A percentile compares a stretch with the other conserved stretches of the same genome.
phyloP scores from a whole-genome alignment of 2,888 invertebrate genomes.

The Venustoraphidia nigricollis region DNA sequence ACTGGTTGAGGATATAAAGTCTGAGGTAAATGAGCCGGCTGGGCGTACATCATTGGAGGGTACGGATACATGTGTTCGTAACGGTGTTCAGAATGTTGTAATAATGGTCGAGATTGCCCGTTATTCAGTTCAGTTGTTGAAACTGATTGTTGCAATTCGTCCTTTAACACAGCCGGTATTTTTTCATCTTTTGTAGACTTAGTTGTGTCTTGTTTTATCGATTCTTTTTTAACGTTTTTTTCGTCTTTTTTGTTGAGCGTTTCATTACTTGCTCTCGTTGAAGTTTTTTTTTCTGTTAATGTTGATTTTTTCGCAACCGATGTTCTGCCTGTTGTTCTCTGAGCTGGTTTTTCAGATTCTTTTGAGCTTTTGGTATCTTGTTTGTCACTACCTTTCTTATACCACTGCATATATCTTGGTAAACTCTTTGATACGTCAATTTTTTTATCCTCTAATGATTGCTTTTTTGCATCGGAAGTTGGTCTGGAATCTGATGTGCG shows the following conservation, averaged over 20 bases:
- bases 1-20: conserved; percentile 38
- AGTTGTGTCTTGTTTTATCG: background rate
- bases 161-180: background rate
- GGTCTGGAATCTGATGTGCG: conserved; percentile 24
- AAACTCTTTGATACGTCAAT: conserved; percentile 30
- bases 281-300: conserved; percentile 1
- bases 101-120: conserved; percentile 38
- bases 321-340: conserved; percentile 14
- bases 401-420: conserved; percentile 69
- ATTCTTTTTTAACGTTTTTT: background rate
- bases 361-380: conserved; percentile 28
- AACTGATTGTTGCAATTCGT: background rate
- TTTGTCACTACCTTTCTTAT: conserved; percentile 37
- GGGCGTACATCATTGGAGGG: conserved; percentile 34
- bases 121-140: background rate
- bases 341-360: conserved; percentile 15
- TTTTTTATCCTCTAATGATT: conserved; percentile 17
- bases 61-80: conserved; percentile 49
- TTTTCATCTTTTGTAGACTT: background rate
- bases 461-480: conserved; percentile 15
- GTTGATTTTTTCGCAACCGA: conserved; percentile 6
- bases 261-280: conserved; percentile 2
- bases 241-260: background rate
- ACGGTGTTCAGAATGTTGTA: conserved; percentile 65
- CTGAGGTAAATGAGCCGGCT: conserved; percentile 45